Base-by-base conservation (phyloP, 37 sponge, comb jelly and placozoan genomes). In the Amphimedon queenslandica region DNA sequence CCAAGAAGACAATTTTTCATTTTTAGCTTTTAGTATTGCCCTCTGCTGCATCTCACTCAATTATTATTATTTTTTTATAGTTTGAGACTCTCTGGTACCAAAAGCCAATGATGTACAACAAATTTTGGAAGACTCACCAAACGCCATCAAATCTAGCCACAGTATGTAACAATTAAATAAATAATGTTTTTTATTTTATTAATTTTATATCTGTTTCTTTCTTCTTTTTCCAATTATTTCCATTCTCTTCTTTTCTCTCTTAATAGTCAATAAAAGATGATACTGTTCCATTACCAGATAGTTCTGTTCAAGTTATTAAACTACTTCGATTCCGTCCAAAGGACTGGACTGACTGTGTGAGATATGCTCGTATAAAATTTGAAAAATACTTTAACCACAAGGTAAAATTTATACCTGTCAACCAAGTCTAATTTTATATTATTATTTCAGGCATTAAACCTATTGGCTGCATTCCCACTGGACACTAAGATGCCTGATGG, bases 301-400 rank as follows among this genome's bases (percentile, higher is more conserved):
- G 85, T 33, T 63, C 84, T 25, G 78, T 88, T 6, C 74, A 75
- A 58, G 82, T 75, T n/a, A 70, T 76, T 4, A 95, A 91, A 75
- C 55, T 95, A 69, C 68, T 91, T 37, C 4, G 33, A 1, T 41
- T 18, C 36, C 33, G 80, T 37, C 89, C 89, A 2, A 5, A 3
- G 5, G 53, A 41, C 47, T 95, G 89, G 85, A 30, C 66, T 23
- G 71, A 76, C 34, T 95, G 96, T 78, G 79, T 91, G 3, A 42
- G 51, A 20, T 38, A 74, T n/a, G 85, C 86, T 0, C 67, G 96
- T 64, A 65, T 81, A 24, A 95, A 95, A 42, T 95, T 95, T 78
- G 96, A 95, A 70, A 91, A 88, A 63, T 87, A 85, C 41, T 95
- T 88, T 75, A 95, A 91, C 55, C 96, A 91, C 81, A 87, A 88